Percentiles rank a stretch among this genome's conserved stretches.
Conservation (phyloP, 1,140 invertebrate species). For the Antheraea mylitta region DNA sequence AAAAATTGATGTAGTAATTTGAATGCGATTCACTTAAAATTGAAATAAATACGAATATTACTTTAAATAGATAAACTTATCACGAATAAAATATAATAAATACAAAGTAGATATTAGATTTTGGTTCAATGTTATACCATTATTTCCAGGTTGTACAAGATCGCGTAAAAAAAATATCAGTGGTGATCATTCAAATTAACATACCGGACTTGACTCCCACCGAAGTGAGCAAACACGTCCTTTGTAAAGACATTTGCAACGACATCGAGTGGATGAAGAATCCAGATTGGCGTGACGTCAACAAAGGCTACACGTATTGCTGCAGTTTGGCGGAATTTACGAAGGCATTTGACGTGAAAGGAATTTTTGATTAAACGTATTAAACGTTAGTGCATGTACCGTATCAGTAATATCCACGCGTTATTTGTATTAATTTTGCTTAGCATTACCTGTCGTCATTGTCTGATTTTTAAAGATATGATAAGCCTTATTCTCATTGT, state of each 20-base stretch:
- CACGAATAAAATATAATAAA: too few relatives aligned
- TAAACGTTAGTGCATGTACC: neutral
- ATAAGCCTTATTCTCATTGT: too few relatives aligned
- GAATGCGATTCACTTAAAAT: too few relatives aligned
- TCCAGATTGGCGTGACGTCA: neutral
- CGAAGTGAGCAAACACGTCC: conserved; percentile 31
- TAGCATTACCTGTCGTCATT: too few relatives aligned
- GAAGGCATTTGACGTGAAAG: conserved; percentile 6
- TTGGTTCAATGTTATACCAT: too few relatives aligned
- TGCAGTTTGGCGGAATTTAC: conserved; percentile 37
- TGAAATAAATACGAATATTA: too few relatives aligned
- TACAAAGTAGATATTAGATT: too few relatives aligned
- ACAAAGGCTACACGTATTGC: conserved; percentile 54
- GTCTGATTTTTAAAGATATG: too few relatives aligned
- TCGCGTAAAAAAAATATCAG: conserved; percentile 25
- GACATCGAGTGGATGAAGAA: conserved; percentile 40
- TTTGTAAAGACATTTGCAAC: conserved; percentile 52
- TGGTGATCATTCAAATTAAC: conserved; percentile 61
- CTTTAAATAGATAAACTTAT: too few relatives aligned
- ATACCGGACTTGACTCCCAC: conserved; percentile 40
- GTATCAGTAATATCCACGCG: neutral
- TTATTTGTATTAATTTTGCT: too few relatives aligned
- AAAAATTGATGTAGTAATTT: too few relatives aligned
- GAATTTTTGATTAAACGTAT: neutral
- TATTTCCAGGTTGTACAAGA: conserved; percentile 49